These are phyloP conservation scores for Acanthosepion lycidas DNA, from an alignment of 2,888 invertebrate species.

Conservation along the genomic window DNA sequence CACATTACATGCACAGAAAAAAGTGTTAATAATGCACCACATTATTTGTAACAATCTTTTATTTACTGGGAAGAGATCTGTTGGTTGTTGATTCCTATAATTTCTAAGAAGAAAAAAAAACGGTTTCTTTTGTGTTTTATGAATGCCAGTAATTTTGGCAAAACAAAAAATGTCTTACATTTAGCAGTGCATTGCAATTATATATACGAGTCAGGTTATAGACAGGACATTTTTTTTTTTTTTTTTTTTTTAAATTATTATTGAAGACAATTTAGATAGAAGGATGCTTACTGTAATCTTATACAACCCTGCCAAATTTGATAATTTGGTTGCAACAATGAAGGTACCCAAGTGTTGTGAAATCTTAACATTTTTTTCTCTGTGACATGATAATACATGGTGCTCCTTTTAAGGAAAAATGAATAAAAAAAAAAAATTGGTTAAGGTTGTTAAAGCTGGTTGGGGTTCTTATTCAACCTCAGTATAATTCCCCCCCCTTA, in stretches of 20 bases:
- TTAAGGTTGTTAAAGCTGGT: too few species aligned
- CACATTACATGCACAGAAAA: too few species aligned
- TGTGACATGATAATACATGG: too few species aligned
- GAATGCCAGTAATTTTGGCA: not conserved
- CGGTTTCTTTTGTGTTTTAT: not conserved
- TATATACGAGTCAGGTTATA: not conserved
- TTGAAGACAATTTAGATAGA: not conserved
- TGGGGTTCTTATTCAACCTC: too few species aligned
- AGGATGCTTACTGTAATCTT: not conserved
- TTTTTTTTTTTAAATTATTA: not conserved
- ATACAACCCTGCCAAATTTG: not conserved
- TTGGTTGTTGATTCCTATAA: not conserved
- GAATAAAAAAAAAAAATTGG: too few species aligned
- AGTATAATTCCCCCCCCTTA: too few species aligned
- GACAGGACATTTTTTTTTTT: not conserved
- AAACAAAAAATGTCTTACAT: not conserved
- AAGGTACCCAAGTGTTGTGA: not conserved
- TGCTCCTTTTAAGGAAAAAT: too few species aligned
- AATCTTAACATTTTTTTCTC: too few species aligned
- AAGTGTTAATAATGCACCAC: not conserved
- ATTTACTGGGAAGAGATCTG: not conserved
- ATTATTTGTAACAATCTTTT: not conserved
- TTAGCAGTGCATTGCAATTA: not conserved
- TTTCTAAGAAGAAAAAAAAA: not conserved
- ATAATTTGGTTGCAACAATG: not conserved